Evolutionary conservation across 2,113 vertebrate species (phyloP).

Genomic region (Xiphophorus maculatus): DNA sequence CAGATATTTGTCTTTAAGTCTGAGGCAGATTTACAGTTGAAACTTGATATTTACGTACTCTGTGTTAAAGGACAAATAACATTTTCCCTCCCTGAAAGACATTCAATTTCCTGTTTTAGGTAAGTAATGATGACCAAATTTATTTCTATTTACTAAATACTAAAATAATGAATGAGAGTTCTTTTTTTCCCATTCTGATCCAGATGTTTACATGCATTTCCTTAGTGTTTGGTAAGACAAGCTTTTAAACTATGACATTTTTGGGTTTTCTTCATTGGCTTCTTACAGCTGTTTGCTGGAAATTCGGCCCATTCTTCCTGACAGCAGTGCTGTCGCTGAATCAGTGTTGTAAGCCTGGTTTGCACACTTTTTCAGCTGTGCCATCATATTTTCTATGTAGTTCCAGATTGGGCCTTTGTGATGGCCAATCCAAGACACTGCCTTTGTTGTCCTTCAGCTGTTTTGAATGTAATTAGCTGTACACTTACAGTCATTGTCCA

Average conservation of each 20-base stretch:
- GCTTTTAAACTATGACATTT: background rate
- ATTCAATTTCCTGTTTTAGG: background rate
- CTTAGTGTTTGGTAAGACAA: background rate
- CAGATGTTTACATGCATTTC: too few relatives aligned
- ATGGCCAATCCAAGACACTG: background rate
- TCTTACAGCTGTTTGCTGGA: background rate
- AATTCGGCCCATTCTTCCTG: background rate
- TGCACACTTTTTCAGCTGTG: background rate
- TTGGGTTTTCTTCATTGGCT: too few relatives aligned
- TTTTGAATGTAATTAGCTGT: background rate
- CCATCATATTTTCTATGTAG: background rate
- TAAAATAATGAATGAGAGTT: background rate
- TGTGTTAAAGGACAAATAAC: background rate
- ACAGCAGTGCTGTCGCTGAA: background rate
- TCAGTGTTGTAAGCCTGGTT: background rate
- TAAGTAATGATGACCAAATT: background rate
- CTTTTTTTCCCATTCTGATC: too few relatives aligned
- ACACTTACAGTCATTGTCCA: background rate
- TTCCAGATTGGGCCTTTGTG: background rate
- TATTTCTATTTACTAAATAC: background rate
- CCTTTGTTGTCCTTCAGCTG: background rate
- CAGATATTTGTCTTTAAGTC: background rate
- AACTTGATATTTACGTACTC: background rate
- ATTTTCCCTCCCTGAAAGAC: background rate
- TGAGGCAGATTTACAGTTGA: background rate